Percentiles rank a stretch among this genome's conserved stretches.
Evolutionary conservation across 2,113 vertebrate species (phyloP).

Genomic region (Lycaon pictus): DNA sequence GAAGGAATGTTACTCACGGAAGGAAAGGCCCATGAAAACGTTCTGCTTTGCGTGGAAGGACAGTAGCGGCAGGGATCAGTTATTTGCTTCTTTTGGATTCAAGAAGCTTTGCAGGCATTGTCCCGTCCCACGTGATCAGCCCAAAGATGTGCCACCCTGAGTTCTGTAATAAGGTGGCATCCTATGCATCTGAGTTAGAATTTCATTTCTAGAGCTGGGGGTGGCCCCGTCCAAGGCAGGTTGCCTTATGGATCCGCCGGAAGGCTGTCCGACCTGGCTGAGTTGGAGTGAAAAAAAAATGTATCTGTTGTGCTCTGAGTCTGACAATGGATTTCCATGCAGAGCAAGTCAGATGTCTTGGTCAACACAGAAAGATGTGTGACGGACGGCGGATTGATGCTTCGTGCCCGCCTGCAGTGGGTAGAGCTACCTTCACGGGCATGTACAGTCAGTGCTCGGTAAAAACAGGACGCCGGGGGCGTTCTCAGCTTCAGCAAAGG

Average conservation of each 20-base stretch:
- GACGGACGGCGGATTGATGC: rapidly evolving
- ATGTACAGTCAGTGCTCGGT: rapidly evolving
- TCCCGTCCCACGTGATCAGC: rapidly evolving
- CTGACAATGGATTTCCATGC: not conserved
- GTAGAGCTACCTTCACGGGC: not conserved
- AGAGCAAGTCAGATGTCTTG: rapidly evolving
- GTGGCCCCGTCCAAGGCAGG: not conserved
- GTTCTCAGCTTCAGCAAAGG: not conserved
- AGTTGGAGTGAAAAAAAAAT: rapidly evolving
- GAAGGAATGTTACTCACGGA: rapidly evolving
- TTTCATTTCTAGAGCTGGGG: not conserved
- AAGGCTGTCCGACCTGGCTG: rapidly evolving
- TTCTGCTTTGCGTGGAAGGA: not conserved
- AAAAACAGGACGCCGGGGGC: rapidly evolving
- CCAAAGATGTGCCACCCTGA: not conserved
- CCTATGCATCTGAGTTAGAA: rapidly evolving
- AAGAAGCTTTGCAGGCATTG: rapidly evolving
- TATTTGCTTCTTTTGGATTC: not conserved
- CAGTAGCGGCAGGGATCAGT: rapidly evolving
- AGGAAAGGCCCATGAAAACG: not conserved
- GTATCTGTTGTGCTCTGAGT: rapidly evolving
- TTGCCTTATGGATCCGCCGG: rapidly evolving
- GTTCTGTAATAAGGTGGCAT: not conserved
- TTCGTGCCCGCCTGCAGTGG: rapidly evolving
- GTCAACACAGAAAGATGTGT: rapidly evolving